phyloP scores from a whole-genome alignment of 2,888 invertebrate genomes.

The Epirrhoe alternata region DNA sequence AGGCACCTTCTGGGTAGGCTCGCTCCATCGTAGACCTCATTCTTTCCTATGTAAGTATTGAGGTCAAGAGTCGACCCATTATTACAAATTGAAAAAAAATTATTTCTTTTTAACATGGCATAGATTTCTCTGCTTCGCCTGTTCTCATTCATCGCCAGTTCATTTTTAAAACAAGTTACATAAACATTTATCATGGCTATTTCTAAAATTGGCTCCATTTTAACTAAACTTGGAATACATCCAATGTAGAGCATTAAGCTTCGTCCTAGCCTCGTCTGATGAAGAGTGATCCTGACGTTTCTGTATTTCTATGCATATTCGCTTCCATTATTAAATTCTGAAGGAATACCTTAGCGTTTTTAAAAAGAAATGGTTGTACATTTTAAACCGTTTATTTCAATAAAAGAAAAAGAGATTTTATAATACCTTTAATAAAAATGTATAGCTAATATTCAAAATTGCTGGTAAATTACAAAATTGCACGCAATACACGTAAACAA shows the following conservation, averaged over 20 bases:
- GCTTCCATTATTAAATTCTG: conserved; percentile 7
- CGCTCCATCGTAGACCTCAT: too few relatives aligned
- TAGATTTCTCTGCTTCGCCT: too few relatives aligned
- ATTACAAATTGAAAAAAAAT: too few relatives aligned
- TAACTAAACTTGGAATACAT: conserved; percentile 16
- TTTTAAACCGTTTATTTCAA: background rate
- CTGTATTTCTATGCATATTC: conserved; percentile 16
- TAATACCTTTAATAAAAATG: background rate
- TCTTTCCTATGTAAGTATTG: too few relatives aligned
- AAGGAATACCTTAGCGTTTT: conserved; percentile 1
- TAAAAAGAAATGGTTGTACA: background rate
- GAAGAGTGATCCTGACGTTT: conserved; percentile 25
- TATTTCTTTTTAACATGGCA: too few relatives aligned
- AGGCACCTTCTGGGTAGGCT: too few relatives aligned
- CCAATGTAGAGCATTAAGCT: conserved; percentile 18
- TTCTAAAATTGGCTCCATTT: conserved; percentile 8
- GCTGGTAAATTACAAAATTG: background rate
- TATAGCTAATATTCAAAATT: too few relatives aligned
- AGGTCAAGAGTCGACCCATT: too few relatives aligned
- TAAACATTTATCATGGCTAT: background rate
- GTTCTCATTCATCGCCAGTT: background rate
- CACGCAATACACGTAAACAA: too few relatives aligned
- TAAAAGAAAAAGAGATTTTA: background rate
- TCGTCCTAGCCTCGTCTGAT: conserved; percentile 6
- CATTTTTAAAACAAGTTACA: background rate